Percentiles rank a stretch among this genome's conserved stretches.
Evolutionary conservation across 2,113 vertebrate genomes (phyloP).

Genomic region (Eira barbara): DNA sequence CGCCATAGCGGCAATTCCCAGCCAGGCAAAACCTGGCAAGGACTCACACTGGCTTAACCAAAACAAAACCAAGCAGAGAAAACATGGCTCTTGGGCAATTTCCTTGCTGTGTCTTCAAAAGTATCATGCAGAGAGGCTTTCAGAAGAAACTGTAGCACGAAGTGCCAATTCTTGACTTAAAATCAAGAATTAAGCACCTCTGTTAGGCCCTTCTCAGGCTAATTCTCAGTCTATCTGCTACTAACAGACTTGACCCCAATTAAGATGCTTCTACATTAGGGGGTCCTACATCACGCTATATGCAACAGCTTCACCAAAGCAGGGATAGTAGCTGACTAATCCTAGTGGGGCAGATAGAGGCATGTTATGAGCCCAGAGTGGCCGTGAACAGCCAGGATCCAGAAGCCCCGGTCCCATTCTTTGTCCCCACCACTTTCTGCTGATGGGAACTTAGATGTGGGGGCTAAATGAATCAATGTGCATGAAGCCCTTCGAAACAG

Average conservation of each 20-base stretch:
- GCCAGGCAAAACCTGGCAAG: neutral
- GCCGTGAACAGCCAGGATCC: neutral
- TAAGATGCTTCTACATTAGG: neutral
- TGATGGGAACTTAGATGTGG: neutral
- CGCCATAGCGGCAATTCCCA: neutral
- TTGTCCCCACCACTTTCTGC: neutral
- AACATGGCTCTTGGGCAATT: neutral
- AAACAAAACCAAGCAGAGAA: constrained; percentile 8
- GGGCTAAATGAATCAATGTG: neutral
- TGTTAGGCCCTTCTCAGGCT: neutral
- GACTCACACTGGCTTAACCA: neutral
- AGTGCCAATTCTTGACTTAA: neutral
- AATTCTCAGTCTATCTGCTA: neutral
- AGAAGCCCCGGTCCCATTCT: neutral
- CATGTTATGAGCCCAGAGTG: neutral
- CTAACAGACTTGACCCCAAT: neutral
- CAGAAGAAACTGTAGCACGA: neutral
- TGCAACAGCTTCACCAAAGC: neutral
- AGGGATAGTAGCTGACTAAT: neutral
- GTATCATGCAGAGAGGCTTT: neutral
- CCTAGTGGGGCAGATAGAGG: neutral
- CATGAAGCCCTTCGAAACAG: neutral
- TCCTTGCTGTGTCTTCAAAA: constrained; percentile 11
- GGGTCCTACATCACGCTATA: neutral
- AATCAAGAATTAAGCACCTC: neutral